Evolutionary conservation across 2,113 vertebrate genomes (phyloP), one percentile per base, ranked within the genome.

Genomic region (Passer domesticus): DNA sequence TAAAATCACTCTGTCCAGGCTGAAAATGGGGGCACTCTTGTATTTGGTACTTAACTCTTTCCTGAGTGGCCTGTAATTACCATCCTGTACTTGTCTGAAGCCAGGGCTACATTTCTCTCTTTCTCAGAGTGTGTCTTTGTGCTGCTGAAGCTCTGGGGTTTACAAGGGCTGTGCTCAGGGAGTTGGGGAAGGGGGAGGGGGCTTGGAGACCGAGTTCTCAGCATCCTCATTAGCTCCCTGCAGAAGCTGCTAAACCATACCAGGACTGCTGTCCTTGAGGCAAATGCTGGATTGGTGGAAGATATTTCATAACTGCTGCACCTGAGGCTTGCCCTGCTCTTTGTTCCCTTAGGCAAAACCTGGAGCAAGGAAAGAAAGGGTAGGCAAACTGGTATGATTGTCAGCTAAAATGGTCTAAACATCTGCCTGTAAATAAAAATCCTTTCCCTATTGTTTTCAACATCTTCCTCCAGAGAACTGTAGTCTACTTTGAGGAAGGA

Each of bases 1-100:
- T 69, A 75, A 81, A 90, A 90, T 89, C 73, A 75, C 7, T 6
- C 58, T 83, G 74, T 92, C 92, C 84, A 83, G 68, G 58, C 70
- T 90, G 88, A 93, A 97, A 93, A n/a, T 19, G 79, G 19, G 44
- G 63, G 25, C 53, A 73, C 11, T 74, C 31, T n/a, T 68, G 14
- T 64, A 17, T 67, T 62, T 74, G 25, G 10, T 83, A 14, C 44
- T 95, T 89, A 94, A 95, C 56, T 64, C 44, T 30, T 91, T 94
- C 44, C 68, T 73, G 63, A 64, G 58, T 2, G 17, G 14, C 28
- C 58, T 87, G 22, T 39, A 64, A 47, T 60, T 79, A 59, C 25
- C 35, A 31, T 88, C 28, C 23, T 62, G 19, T 88, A 55, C 44
- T 92, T 88, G 37, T 67, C 9, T 75, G 88, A 39, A 27, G 43